Evolutionary conservation across 2,797 vertebrate genomes (phyloP), one percentile per base, ranked within the genome.

Genomic region (Danionella dracula): DNA sequence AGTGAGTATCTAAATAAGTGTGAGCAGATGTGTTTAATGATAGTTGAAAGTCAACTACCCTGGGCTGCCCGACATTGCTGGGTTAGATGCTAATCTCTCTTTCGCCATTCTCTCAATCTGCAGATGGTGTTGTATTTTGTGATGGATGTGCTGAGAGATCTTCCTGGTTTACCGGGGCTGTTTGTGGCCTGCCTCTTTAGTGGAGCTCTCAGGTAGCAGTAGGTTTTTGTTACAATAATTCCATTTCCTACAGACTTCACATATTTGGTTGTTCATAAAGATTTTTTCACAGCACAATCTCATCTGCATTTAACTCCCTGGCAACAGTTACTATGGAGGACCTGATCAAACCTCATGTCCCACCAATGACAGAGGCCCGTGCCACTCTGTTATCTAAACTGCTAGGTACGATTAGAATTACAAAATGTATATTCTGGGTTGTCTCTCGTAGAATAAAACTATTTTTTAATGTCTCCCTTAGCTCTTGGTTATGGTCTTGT

Each of bases 181-280:
- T 96, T 96, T 66, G 91, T 96, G 1, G 94, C 94, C 42, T 96
- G 94, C 76, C 88, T 96, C 65, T 96, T 96, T 85, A 96, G 93
- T 31, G 94, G 93, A 56, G 93, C 93, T 1, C 92, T 96, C 81
- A 96, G 93, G 94, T 96, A 85, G 78, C 20, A 51, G 2, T 17
- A 62, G 12, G 8, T 12, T 40, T 27, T 27, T 42, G 3, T 5
- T 2, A 54, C 5, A 23, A 56, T 7, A 19, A 3, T 4, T 46
- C 0, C 0, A 16, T 12, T 2, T 37, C 4, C 2, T 23, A n/a
- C 5, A 8, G 13, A 19, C 20, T 59, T 5, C 0, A 8, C 1
- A 9, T 5, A 2, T 9, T 10, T 15, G n/a, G n/a, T n/a, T 2
- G 6, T 21, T 13, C 3, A 29, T n/a, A 7, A 2, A 20, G 6